Conservation (phyloP, 2,888 invertebrate genomes). For the Phoronis australis region DNA sequence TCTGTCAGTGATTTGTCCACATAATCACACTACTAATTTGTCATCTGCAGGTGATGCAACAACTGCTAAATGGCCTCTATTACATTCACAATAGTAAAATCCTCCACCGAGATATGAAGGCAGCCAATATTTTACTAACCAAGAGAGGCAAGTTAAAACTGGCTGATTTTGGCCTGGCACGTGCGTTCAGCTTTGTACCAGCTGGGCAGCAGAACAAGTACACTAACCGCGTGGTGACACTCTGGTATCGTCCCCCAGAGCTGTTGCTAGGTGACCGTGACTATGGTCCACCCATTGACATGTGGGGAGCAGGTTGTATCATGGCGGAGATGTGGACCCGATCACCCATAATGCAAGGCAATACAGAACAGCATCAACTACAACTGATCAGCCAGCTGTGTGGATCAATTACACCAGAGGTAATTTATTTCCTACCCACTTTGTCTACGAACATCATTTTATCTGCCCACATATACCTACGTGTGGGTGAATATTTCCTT, state of each 20-base stretch:
- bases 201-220: constrained; percentile 80
- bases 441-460: too few relatives aligned
- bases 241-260: constrained; percentile 77
- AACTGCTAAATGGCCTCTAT: constrained; percentile 77
- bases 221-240: constrained; percentile 95
- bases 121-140: constrained; percentile 95
- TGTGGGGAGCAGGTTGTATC: constrained; percentile 90
- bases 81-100: constrained; percentile 88
- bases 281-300: constrained; percentile 94
- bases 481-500: too few relatives aligned
- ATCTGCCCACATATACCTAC: too few relatives aligned
- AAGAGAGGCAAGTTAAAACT: constrained; percentile 81
- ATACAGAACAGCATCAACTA: constrained; percentile 92
- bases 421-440: too few relatives aligned
- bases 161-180: constrained; percentile 94
- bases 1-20: too few relatives aligned
- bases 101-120: constrained; percentile 80
- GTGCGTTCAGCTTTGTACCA: constrained; percentile 85
- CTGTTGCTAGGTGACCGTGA: constrained; percentile 64
- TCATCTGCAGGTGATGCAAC: too few relatives aligned
- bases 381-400: constrained; percentile 92
- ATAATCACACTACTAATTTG: too few relatives aligned
- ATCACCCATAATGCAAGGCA: constrained; percentile 68
- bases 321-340: constrained; percentile 99
- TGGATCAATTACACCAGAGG: constrained; percentile 87